phyloP scores from a whole-genome alignment of 2,113 vertebrate genomes.

The Scopus umbretta region DNA sequence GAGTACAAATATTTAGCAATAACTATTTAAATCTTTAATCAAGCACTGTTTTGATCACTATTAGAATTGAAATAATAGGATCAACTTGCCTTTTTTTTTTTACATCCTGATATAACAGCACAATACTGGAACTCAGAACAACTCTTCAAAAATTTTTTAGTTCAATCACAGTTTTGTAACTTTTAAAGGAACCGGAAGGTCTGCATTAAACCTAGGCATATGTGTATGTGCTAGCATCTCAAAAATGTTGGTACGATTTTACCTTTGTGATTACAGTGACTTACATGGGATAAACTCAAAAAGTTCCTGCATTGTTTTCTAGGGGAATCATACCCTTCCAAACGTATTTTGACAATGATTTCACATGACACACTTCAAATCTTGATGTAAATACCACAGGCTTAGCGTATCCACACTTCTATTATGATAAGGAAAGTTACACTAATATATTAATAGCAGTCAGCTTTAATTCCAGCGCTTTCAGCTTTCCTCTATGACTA shows the following conservation, averaged over 20 bases:
- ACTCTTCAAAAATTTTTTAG: not conserved
- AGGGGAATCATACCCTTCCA: not conserved
- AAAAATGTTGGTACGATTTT: not conserved
- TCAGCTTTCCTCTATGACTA: not conserved
- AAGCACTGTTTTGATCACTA: not conserved
- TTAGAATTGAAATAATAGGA: not conserved
- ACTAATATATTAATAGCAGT: not conserved
- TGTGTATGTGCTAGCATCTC: not conserved
- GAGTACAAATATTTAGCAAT: not conserved
- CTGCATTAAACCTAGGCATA: not conserved
- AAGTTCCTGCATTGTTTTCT: not conserved
- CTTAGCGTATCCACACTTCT: not conserved
- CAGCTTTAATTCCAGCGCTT: not conserved
- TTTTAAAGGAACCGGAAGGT: not conserved
- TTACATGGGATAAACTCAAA: not conserved
- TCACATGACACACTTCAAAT: not conserved
- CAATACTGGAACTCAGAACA: not conserved
- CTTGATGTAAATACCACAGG: not conserved
- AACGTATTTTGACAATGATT: not conserved
- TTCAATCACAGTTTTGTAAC: not conserved
- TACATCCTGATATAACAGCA: not conserved
- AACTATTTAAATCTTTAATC: not conserved
- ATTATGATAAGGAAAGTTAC: not conserved
- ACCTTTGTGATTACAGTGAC: accelerated
- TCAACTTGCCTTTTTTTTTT: not conserved